Evolutionary conservation across 2,797 vertebrate genomes (phyloP).

Genomic region (Tinamus major): DNA sequence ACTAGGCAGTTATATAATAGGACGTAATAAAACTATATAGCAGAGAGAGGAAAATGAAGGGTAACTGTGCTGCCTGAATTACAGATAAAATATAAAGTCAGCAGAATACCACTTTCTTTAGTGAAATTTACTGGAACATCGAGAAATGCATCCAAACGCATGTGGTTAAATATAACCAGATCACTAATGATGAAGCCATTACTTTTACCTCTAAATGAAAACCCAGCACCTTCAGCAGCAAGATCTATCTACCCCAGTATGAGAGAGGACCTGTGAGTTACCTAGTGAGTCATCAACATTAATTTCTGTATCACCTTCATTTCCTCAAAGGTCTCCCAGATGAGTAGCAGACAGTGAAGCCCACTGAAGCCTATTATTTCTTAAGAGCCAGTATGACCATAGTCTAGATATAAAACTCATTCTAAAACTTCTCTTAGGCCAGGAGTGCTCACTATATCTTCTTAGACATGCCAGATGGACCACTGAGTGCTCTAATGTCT

Average conservation of each 20-base stretch:
- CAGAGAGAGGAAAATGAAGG: constrained; percentile 24
- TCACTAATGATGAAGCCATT: not conserved
- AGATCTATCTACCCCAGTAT: not conserved
- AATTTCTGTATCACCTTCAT: not conserved
- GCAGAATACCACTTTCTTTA: not conserved
- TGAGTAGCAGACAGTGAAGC: not conserved
- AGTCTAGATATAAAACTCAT: not conserved
- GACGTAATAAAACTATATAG: not conserved
- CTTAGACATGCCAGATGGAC: not conserved
- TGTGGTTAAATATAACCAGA: accelerated
- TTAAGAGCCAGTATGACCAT: not conserved
- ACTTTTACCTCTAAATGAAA: not conserved
- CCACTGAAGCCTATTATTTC: not conserved
- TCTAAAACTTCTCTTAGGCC: not conserved
- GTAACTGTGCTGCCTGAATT: not conserved
- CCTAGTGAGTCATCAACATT: not conserved
- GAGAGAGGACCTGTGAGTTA: not conserved
- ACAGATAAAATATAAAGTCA: constrained; percentile 4
- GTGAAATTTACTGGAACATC: not conserved
- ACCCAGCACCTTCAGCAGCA: not conserved
- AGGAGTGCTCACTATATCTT: not conserved
- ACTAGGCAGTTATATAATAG: not conserved
- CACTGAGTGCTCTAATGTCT: not conserved
- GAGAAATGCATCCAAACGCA: not conserved
- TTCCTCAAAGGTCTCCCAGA: not conserved